Base-by-base conservation (phyloP, 2,797 vertebrate genomes). In the Pelodytes ibericus region DNA sequence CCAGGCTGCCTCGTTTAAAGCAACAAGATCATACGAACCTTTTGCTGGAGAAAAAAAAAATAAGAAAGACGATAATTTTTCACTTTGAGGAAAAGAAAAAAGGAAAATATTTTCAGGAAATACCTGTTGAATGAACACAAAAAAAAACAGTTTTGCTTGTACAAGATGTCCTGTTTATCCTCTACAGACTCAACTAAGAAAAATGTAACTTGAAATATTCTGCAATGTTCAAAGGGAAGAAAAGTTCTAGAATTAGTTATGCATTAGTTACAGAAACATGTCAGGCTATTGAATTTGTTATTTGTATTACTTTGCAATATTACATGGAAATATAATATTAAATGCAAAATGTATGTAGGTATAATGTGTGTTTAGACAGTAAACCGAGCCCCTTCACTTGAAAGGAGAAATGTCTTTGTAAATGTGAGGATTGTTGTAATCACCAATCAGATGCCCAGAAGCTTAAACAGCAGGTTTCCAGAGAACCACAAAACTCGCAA, bases 61-160 rank as follows among this genome's bases (percentile, higher is more conserved):
- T n/a, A n/a, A 79, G 47, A 80, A 77, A 84, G 80, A 81, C 82
- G 81, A 88, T 92, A 83, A 83, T 62, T 83, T 91, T 92, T 89
- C 86, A 86, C 89, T 86, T 80, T 85, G n/a, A 71, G 83, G 87
- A 81, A 90, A 74, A 73, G 61, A 82, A 82, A 80, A 85, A 84
- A 73, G 85, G 87, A 90, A 92, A 92, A 88, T 87, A 90, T 87
- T 90, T 89, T 84, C 87, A 90, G 89, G 90, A 91, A 91, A 91
- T 91, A 91, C 85, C 88, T 91, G 87, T 89, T 89, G 87, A 87
- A 85, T 89, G 87, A 90, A 83, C 62, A 74, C 87, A 89, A 85
- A 89, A 87, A 84, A 85, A 88, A 86, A 85, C 83, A 78, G n/a
- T 84, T 84, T 81, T 83, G 58, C 49, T 59, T 65, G 73, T 41